Base-by-base conservation (phyloP, 1,140 invertebrate genomes). In the Aphelenchoides avenae region DNA sequence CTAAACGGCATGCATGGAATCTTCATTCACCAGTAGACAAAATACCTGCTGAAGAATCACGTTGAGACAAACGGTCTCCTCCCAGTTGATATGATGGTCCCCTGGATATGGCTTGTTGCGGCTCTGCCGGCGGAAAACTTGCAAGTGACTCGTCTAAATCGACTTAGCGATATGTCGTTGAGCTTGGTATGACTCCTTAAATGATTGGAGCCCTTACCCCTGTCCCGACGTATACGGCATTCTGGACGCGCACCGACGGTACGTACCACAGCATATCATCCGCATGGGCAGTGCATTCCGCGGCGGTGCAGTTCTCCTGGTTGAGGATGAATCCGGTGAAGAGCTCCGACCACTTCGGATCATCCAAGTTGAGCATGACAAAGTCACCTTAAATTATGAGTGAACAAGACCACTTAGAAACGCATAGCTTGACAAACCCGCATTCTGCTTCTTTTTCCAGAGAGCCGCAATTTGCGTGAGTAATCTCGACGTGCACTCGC, bases 21-120 rank as follows among this genome's bases (percentile, higher is more conserved):
- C n/a, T n/a, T n/a, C n/a, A n/a, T n/a, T n/a, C n/a, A n/a, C n/a
- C n/a, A n/a, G n/a, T n/a, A n/a, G n/a, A n/a, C n/a, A 52, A 13
- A 49, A 57, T 53, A 83, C 82, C 81, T 96, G 91, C 81, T 98
- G 93, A 73, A 98, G 87, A 62, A 98, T 91, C 66, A 98, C 83
- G 82, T 99, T 98, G 42, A 98, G 83, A 81, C 96, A 98, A 55
- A 98, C 91, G 42, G 93, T 97, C 83, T 98, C 93, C 80, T 97
- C 91, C 93, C 93, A 97, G 81, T 96, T 91, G 68, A 96, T 87
- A 73, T 90, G 87, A 22, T 87, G 87, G 81, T 96, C 91, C 48
- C 89, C 89, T 41, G 80, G 64, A 66, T 90, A 87, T 30, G 93
- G 93, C 68, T 95, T 80, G 78, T 94, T 94, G 77, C 89, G 87